phyloP scores from a whole-genome alignment of 2,888 invertebrate species.

The Nephrotoma flavescens region DNA sequence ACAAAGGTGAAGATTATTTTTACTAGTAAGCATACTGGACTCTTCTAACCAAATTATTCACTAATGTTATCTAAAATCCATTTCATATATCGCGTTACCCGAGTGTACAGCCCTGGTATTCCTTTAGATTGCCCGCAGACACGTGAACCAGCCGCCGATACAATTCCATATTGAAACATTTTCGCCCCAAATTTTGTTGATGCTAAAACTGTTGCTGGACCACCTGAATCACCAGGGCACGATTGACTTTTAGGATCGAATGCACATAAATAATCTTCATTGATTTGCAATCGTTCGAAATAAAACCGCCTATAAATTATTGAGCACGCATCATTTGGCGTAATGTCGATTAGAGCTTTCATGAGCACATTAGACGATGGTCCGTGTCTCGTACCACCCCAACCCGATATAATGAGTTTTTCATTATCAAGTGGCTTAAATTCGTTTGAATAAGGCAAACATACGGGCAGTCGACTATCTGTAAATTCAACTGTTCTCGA shows the following conservation, averaged over 20 bases:
- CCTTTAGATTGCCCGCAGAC: neutral
- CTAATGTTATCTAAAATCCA: slow-evolving; percentile 11
- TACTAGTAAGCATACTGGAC: too few relatives aligned
- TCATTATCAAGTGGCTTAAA: neutral
- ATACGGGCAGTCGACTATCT: neutral
- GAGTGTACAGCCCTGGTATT: neutral
- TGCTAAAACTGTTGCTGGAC: neutral
- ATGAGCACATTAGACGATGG: neutral
- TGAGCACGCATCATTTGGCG: neutral
- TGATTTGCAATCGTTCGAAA: neutral
- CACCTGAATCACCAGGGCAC: slow-evolving; percentile 3
- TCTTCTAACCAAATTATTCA: too few relatives aligned
- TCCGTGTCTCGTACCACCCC: neutral
- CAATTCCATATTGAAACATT: slow-evolving; percentile 1
- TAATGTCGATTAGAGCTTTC: neutral
- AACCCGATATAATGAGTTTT: neutral
- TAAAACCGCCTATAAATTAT: neutral
- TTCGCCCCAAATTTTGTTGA: too few relatives aligned
- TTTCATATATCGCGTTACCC: neutral
- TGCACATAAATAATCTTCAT: neutral
- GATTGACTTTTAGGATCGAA: neutral
- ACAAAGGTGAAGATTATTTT: too few relatives aligned
- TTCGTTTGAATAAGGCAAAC: neutral
- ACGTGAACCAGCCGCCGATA: neutral
- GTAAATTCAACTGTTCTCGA: neutral